Base-by-base conservation (phyloP, 2,113 vertebrate species). In the Bolborhynchus lineola region DNA sequence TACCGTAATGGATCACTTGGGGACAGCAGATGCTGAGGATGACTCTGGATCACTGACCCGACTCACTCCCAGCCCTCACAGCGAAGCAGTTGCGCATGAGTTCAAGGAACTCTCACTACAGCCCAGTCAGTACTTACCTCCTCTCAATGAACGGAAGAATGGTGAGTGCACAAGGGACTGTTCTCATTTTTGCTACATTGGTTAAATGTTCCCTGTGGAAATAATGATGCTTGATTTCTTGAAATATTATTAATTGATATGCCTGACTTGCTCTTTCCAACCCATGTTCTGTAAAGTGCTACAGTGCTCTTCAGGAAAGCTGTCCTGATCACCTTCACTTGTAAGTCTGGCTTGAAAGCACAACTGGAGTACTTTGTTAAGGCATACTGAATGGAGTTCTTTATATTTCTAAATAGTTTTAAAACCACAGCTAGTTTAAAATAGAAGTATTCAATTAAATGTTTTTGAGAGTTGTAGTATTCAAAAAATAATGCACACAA, bases 1-100 rank as follows among this genome's bases (percentile, higher is more conserved):
- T 96, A 95, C 86, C 98, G 97, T 70, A 12, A 99, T 99, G 99
- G 99, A 99, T 97, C 98, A 96, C 95, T 39, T 97, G 90, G 98
- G 97, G 95, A 87, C 97, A 26, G 82, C 97, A 1, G 98, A 98
- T 33, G 70, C 93, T 2, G 98, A 98, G 95, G 99, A 99, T 7
- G 99, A 98, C 64, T 90, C 98, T n/a, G 98, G 98, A 49, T 96
- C 98, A 23, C 95, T 97, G 52, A 96, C 96, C 13, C 96, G 98
- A 39, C 98, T 99, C 62, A 98, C 98, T 50, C 98, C 99, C 44
- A 99, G 99, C 91, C 99, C 99, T 46, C 99, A 99, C 69, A 99
- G 99, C 37, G 99, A 99, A 98, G 98, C 99, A 3, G 99, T 99
- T 80, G 99, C 99, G 7, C 99, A 99, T 3, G 99, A 99, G 93